Conservation (phyloP, 2,797 vertebrate genomes). For the Knipowitschia caucasica region DNA sequence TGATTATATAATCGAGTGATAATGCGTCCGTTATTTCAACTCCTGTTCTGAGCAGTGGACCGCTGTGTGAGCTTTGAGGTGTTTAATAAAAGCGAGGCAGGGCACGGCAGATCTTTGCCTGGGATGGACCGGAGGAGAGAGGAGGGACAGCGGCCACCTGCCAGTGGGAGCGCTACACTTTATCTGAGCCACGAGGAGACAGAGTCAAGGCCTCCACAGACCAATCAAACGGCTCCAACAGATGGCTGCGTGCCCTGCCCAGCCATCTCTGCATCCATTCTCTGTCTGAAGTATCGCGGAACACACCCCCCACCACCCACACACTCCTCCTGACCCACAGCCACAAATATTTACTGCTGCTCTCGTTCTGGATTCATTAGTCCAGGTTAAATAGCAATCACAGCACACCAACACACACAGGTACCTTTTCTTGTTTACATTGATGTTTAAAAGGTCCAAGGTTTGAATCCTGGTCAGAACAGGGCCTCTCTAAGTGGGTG, state of each 20-base stretch:
- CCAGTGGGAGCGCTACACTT: conserved; percentile 69
- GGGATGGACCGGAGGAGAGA: conserved; percentile 23
- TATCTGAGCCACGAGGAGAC: conserved; percentile 72
- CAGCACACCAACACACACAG: conserved; percentile 14
- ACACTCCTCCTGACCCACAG: conserved; percentile 65
- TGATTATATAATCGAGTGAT: conserved; percentile 56
- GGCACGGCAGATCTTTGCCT: conserved; percentile 56
- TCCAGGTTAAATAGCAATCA: conserved; percentile 70
- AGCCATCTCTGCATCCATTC: conserved; percentile 45
- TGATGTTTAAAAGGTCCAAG: background rate
- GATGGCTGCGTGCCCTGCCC: conserved; percentile 78
- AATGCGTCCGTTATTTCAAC: conserved; percentile 43
- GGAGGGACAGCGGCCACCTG: conserved; percentile 69
- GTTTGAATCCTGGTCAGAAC: too few species aligned
- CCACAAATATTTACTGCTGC: conserved; percentile 78
- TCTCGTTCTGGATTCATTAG: conserved; percentile 80
- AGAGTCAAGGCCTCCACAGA: conserved; percentile 72
- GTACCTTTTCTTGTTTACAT: too few species aligned
- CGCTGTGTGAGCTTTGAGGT: conserved; percentile 58
- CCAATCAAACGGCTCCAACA: conserved; percentile 78
- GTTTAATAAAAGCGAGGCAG: conserved; percentile 64
- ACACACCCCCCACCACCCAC: conserved; percentile 40
- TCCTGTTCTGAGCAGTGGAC: conserved; percentile 19
- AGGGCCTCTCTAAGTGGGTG: too few species aligned
- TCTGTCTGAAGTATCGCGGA: conserved; percentile 31